Conservation (phyloP, 1,140 invertebrate species). For the Tachypleus tridentatus region DNA sequence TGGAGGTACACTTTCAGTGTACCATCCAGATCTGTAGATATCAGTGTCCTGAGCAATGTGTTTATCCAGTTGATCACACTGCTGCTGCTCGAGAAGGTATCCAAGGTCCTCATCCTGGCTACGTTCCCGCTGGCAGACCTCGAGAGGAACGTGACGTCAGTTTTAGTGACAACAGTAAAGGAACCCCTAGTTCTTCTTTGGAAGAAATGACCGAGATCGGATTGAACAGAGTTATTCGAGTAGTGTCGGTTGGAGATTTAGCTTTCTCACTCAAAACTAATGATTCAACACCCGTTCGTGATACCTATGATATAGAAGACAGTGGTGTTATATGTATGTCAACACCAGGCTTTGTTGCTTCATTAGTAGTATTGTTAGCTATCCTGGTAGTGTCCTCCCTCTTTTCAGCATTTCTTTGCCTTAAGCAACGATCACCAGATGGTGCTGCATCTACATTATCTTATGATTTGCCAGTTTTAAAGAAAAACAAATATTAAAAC, state of each 20-base stretch:
- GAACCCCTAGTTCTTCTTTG: background rate
- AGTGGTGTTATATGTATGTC: constrained; percentile 79
- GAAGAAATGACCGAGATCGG: constrained; percentile 25
- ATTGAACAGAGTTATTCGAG: constrained; percentile 37
- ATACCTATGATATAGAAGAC: constrained; percentile 24
- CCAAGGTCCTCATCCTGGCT: constrained; percentile 5
- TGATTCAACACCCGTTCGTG: background rate
- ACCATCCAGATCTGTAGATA: constrained; percentile 28
- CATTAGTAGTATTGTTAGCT: constrained; percentile 61
- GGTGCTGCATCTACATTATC: background rate
- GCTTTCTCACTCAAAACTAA: constrained; percentile 9
- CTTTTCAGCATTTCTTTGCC: constrained; percentile 57
- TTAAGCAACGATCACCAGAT: constrained; percentile 11
- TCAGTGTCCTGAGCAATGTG: constrained; percentile 21
- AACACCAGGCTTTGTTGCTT: constrained; percentile 73
- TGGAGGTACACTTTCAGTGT: constrained; percentile 31
- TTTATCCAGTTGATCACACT: constrained; percentile 10
- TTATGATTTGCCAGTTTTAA: background rate
- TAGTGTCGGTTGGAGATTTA: constrained; percentile 35
- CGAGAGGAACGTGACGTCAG: constrained; percentile 17
- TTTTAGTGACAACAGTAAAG: background rate
- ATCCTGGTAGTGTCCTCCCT: constrained; percentile 68
- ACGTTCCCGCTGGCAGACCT: constrained; percentile 4
- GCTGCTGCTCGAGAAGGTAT: background rate
- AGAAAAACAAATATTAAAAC: background rate